Evolutionary conservation across 2,113 vertebrate genomes (phyloP), one percentile per base, ranked within the genome.

Genomic region (Octodon degus): DNA sequence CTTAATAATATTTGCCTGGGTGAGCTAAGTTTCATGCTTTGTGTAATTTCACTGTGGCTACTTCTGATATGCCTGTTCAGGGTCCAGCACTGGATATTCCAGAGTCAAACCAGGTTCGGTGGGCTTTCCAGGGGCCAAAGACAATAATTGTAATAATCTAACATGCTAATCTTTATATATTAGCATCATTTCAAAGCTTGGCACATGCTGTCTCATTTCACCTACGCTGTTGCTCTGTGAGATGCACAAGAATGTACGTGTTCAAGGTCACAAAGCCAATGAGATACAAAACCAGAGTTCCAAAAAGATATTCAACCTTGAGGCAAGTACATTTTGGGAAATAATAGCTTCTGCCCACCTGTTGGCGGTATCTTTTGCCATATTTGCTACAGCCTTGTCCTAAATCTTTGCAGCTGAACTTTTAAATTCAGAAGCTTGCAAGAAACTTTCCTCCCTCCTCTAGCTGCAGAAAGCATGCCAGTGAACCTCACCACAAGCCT

Each of bases 351-450:
- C 1, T 62, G 37, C 67, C 67, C 65, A 91, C 76, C 74, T 82
- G 37, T 88, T 53, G 74, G 90, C 22, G 47, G 53, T 40, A 20
- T 12, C 8, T 55, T 34, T 65, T 86, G 76, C 84, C 60, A 2
- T 91, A 92, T 96, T 74, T 90, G 85, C 87, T 12, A 50, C 0
- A 13, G 91, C 70, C 37, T 89, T 58, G 92, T 58, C 70, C 70
- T 72, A 74, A 0, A 47, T 74, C 81, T 94, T 74, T 37, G 60
- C 55, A 43, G 89, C 55, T 86, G 65, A 63, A 82, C 72, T 88
- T 93, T 92, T 90, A 91, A 95, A 92, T 97, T 91, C 72, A 0
- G 0, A 17, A 90, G 84, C 6, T 90, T 92, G 47, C 63, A 89
- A 6, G 22, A 24, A 95, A 97, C 81, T 85, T 30, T 72, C 84